Base-by-base conservation (phyloP, 1,140 invertebrate genomes). In the Saccostrea echinata region DNA sequence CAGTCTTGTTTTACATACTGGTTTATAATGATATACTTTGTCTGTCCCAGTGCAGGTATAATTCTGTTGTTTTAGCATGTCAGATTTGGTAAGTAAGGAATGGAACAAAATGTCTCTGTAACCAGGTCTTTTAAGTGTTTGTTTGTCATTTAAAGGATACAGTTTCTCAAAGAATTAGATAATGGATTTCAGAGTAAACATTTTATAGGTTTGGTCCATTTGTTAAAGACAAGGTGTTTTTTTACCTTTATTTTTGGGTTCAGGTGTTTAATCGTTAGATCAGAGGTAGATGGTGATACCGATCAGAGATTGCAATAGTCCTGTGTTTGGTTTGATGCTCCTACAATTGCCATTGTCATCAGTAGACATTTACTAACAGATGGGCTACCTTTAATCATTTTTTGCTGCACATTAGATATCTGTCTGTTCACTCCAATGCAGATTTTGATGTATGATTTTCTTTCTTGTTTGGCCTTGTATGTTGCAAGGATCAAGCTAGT, bases 381-480 rank as follows among this genome's bases (percentile, higher is more conserved):
- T 76, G 68, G 68, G 27, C 55, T 76, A 30, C 30, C 68, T 76
- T 76, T 76, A 76, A 76, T 76, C 24, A n/a, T n/a, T 76, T 71
- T 76, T 76, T 27, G 3, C 12, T 76, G 27, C 30, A 30, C 6
- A 61, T 61, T 4, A 61, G 18, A 61, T 61, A 61, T 43, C 43
- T 43, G 9, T 43, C 43, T 43, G 43, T 43, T 43, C 43, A 43
- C 9, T 43, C 43, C 43, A 43, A 43, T 6, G 43, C 43, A 1
- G 43, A 43, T 43, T 43, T 9, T 8, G 43, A 43, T 43, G 43
- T 43, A 43, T 9, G 9, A 9, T 43, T 43, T 43, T 43, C 43
- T 43, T 43, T 43, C 43, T 43, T 43, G 43, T 43, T 43, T 43
- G n/a, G 43, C 43, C 43, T 43, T 43, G 0, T 43, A 43, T 43